Conservation (phyloP, 2,797 vertebrate species). For the Chromobotia macracanthus region DNA sequence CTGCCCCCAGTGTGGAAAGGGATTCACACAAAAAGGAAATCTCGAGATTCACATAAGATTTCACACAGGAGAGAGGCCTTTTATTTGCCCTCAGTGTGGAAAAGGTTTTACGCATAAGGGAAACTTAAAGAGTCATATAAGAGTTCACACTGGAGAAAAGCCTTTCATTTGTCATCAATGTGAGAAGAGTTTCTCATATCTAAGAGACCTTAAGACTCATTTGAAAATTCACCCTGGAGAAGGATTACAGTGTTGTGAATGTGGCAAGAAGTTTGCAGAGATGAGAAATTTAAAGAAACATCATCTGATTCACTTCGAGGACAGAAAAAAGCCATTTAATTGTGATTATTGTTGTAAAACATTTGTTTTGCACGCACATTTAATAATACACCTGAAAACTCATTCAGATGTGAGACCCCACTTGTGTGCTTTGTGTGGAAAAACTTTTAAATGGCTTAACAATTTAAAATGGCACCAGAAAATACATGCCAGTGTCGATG, state of each 20-base stretch:
- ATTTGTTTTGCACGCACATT: background rate
- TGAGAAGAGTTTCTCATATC: background rate
- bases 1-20: background rate
- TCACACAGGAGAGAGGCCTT: no score
- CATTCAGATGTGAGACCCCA: background rate
- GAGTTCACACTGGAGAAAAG: no score
- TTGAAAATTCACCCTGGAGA: background rate
- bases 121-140: no score
- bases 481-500: background rate
- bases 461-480: slow-evolving; percentile 23
- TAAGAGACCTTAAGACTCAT: slow-evolving; percentile 4
- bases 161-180: no score
- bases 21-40: slow-evolving; percentile 15
- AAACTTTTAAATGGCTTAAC: slow-evolving; percentile 23
- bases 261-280: background rate
- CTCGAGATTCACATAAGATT: slow-evolving; percentile 22
- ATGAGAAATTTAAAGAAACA: background rate
- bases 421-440: slow-evolving; percentile 26
- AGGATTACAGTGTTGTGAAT: background rate
- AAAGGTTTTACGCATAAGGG: no score
- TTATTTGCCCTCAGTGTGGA: no score
- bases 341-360: slow-evolving; percentile 7
- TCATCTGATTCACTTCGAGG: background rate
- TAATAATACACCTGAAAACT: slow-evolving; percentile 11
- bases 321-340: background rate